These are phyloP conservation scores for Drosophila kambysellisi DNA, from an alignment of 2,888 invertebrate genomes.

Conservation along the genomic window DNA sequence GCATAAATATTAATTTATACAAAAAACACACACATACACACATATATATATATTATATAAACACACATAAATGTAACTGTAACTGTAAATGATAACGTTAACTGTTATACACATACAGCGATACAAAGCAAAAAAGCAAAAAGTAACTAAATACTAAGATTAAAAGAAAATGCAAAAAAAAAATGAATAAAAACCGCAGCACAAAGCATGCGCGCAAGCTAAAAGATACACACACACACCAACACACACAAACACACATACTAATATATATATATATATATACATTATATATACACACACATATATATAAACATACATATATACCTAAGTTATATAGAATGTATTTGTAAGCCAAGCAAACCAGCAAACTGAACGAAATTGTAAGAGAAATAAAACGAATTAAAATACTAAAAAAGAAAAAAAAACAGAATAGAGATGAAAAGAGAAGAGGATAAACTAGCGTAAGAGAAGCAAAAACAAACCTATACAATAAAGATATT, in stretches of 20 bases:
- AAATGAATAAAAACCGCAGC: constrained; percentile 47
- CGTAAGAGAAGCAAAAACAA: constrained; percentile 33
- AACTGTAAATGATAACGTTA: constrained; percentile 58
- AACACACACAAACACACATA: constrained; percentile 47
- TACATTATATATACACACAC: constrained; percentile 13
- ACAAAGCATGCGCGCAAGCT: constrained; percentile 66
- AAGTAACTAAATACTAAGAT: constrained; percentile 37
- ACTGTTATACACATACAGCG: constrained; percentile 60
- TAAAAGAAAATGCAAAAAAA: constrained; percentile 16
- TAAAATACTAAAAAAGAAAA: constrained; percentile 19
- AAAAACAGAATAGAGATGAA: background rate
- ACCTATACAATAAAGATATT: constrained; percentile 78
- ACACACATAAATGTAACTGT: constrained; percentile 55
- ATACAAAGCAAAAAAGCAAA: constrained; percentile 53
- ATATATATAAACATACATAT: constrained; percentile 20
- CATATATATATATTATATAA: constrained; percentile 15
- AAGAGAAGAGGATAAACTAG: constrained; percentile 30
- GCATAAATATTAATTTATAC: constrained; percentile 80
- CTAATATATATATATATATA: constrained; percentile 45
- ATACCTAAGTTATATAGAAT: constrained; percentile 51
- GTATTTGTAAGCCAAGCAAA: constrained; percentile 66
- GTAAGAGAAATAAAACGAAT: constrained; percentile 47
- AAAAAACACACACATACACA: constrained; percentile 29
- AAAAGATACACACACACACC: constrained; percentile 51
- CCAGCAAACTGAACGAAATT: constrained; percentile 68